Evolutionary conservation across 2,113 vertebrate species (phyloP), one percentile per base, ranked within the genome.

Genomic region (Lepisosteus osseus): DNA sequence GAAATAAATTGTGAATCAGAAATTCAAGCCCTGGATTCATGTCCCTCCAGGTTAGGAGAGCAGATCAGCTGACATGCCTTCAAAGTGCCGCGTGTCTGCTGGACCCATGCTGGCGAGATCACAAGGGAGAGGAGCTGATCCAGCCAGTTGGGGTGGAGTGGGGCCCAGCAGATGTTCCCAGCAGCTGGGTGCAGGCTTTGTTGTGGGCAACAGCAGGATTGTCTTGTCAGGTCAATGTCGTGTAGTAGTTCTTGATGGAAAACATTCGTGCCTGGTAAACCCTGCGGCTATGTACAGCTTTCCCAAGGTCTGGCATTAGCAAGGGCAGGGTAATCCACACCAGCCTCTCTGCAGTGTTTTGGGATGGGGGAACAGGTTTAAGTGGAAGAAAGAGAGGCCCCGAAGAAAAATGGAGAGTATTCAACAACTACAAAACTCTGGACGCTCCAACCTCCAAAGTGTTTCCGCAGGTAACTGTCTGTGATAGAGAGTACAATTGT

Each of bases 151-250:
- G 41, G 73, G 71, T 69, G 67, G 71, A 51, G 68, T 68, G 56
- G 67, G 74, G 61, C 69, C 64, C 72, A 76, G 73, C 80, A 82
- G 80, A 79, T 82, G 74, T 82, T 73, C 72, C 57, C 51, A n/a
- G 59, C 82, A 79, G 75, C 77, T 80, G 69, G 67, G 68, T 69
- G 40, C 67, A 74, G 61, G n/a, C 74, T 83, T 83, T 79, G 77
- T 79, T 79, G 81, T 78, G 73, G 54, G 42, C 68, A 61, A 57
- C 61, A 44, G 66, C 65, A 65, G 65, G 65, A 77, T 74, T 68
- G 68, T 77, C 69, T 73, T 83, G 77, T 80, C 77, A 77, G 77
- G 61, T 55, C 68, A 77, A 76, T 74, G 68, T 41, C 74, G 70
- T 74, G 73, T 57, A 63, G 54, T 41, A 64, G 55, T 47, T 9